phyloP scores from a whole-genome alignment of 2,888 invertebrate species.

The Danaus chrysippus region DNA sequence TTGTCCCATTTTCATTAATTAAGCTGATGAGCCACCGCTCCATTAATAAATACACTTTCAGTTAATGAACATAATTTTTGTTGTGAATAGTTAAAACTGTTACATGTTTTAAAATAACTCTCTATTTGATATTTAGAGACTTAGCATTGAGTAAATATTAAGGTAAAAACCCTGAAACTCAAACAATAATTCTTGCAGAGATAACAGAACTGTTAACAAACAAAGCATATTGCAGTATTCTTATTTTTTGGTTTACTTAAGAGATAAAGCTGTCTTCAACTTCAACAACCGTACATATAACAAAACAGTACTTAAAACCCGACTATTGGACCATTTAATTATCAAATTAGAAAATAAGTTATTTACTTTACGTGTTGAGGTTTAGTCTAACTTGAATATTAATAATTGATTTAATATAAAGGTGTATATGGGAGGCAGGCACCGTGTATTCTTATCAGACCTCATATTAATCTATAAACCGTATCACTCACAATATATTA shows the following conservation, averaged over 20 bases:
- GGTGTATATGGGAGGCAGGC: background rate
- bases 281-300: conserved; percentile 13
- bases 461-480: background rate
- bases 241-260: conserved; percentile 10
- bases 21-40: background rate
- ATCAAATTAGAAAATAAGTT: too few species aligned
- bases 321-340: too few species aligned
- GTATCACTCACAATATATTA: background rate
- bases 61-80: too few species aligned
- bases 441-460: background rate
- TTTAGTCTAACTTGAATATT: background rate
- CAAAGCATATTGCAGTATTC: conserved; percentile 20
- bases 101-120: too few species aligned
- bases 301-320: too few species aligned
- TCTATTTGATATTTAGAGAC: too few species aligned
- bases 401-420: background rate
- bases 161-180: conserved; percentile 15
- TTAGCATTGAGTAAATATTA: background rate
- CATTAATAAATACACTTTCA: too few species aligned
- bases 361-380: background rate
- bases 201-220: conserved; percentile 20
- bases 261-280: conserved; percentile 8
- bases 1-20: conserved; percentile 23
- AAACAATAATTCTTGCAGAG: conserved; percentile 16
- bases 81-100: too few species aligned